Percentiles rank a stretch among this genome's conserved stretches.
Evolutionary conservation across 2,888 invertebrate species (phyloP).

Genomic region (Amblyteles armatorius): DNA sequence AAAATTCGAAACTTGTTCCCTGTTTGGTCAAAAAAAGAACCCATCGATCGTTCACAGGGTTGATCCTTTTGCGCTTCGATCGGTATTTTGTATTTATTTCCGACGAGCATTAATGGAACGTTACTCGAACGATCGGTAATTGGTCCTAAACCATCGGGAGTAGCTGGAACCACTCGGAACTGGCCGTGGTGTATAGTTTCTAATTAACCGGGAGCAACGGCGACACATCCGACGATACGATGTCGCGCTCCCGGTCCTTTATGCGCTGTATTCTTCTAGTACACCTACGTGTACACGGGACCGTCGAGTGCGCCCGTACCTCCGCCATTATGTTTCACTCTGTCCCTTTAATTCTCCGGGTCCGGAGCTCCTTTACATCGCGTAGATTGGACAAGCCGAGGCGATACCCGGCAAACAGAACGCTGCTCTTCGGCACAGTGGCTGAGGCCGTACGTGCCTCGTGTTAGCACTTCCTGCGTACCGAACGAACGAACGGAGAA

Average conservation of each 20-base stretch:
- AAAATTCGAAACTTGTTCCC: background rate
- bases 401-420: slow-evolving; percentile 41
- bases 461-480: slow-evolving; percentile 50
- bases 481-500: slow-evolving; percentile 8
- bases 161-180: slow-evolving; percentile 8
- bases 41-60: background rate
- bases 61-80: background rate
- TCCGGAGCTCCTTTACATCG: slow-evolving; percentile 65
- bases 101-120: background rate
- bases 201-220: slow-evolving; percentile 77
- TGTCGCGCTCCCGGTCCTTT: slow-evolving; percentile 41
- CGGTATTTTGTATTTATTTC: background rate
- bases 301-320: slow-evolving; percentile 46
- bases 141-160: background rate
- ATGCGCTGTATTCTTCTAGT: slow-evolving; percentile 23
- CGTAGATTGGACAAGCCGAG: slow-evolving; percentile 65
- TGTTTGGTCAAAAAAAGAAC: background rate
- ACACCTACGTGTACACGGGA: slow-evolving; percentile 16
- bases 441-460: slow-evolving; percentile 48
- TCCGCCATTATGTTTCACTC: slow-evolving; percentile 67
- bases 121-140: slow-evolving; percentile 3
- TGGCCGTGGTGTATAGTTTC: slow-evolving; percentile 70
- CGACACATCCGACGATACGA: slow-evolving; percentile 69
- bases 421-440: slow-evolving; percentile 37
- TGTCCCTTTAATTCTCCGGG: slow-evolving; percentile 63